Evolutionary conservation across 2,888 invertebrate species (phyloP).

Genomic region (Patella ulyssiponensis): DNA sequence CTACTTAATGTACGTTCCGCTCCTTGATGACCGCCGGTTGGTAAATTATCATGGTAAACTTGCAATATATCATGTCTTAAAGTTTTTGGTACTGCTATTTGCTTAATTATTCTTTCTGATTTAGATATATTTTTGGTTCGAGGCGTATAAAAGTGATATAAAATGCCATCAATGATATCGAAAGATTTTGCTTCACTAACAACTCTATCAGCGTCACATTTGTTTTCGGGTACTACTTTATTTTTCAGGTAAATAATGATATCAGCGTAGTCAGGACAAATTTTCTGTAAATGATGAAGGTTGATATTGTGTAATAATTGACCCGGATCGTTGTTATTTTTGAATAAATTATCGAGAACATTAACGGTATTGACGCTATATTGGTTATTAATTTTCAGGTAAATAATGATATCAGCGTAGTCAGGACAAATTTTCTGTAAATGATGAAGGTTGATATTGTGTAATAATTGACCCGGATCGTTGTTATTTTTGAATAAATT

Average conservation of each 20-base stretch:
- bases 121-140: slow-evolving; percentile 14
- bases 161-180: background rate
- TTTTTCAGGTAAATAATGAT: too few species aligned
- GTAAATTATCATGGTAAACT: slow-evolving; percentile 24
- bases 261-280: too few species aligned
- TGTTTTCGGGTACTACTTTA: background rate
- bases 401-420: too few species aligned
- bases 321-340: background rate
- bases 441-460: background rate
- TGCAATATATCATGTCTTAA: slow-evolving; percentile 29
- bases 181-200: slow-evolving; percentile 7
- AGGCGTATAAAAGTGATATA: slow-evolving; percentile 20
- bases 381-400: background rate
- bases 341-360: background rate
- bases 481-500: background rate
- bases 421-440: slow-evolving; percentile 25
- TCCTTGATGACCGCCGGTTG: slow-evolving; percentile 27
- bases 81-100: slow-evolving; percentile 23
- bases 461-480: background rate
- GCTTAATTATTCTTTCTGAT: slow-evolving; percentile 7
- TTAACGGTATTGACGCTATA: background rate
- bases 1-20: slow-evolving; percentile 18
- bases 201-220: too few species aligned
- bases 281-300: background rate
- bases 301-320: background rate